Base-by-base conservation (phyloP, 2,113 vertebrate genomes). In the Piprites chloris region DNA sequence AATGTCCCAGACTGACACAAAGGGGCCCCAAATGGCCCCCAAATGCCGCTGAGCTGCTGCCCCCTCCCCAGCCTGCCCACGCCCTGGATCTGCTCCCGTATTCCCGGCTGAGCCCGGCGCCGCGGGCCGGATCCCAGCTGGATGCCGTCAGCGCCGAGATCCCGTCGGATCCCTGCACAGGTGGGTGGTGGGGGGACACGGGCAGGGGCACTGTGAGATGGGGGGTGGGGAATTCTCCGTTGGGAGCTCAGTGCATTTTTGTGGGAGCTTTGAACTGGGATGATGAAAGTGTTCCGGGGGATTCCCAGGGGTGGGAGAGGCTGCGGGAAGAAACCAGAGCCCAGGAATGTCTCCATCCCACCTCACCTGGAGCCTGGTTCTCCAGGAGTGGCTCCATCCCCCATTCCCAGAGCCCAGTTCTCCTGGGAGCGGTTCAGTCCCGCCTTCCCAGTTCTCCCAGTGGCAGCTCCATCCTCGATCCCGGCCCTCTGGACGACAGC, bases 21-120 rank as follows among this genome's bases (percentile, higher is more conserved):
- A 85, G 10, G 15, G 61, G 16, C 72, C 37, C 66, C 65, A 85
- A 47, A 85, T 14, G 24, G 42, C 42, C 72, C 37, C 66, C 32
- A 58, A 88, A 50, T 5, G 22, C 33, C 9, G 2, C 86, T 89
- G 76, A 88, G 67, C 59, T 2, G 18, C 67, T 50, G 76, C 67
- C 86, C 68, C 52, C 59, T 74, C 77, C 68, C 44, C 95, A 89
- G 95, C 74, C 87, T 0, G 71, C 81, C 72, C 93, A 78, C 7
- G 4, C 52, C 81, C 91, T 79, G 46, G 92, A 90, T 80, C 72
- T 53, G 66, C 78, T 89, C 3, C 94, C 76, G 1, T 91, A 72
- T 9, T 89, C 89, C 15, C 47, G 94, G 88, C 90, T 92, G 85
- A 97, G 85, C 42, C 92, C 90, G 52, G 94, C 73, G 8, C 85